Evolutionary conservation across 2,113 vertebrate genomes (phyloP).

Genomic region (Carassius carassius): DNA sequence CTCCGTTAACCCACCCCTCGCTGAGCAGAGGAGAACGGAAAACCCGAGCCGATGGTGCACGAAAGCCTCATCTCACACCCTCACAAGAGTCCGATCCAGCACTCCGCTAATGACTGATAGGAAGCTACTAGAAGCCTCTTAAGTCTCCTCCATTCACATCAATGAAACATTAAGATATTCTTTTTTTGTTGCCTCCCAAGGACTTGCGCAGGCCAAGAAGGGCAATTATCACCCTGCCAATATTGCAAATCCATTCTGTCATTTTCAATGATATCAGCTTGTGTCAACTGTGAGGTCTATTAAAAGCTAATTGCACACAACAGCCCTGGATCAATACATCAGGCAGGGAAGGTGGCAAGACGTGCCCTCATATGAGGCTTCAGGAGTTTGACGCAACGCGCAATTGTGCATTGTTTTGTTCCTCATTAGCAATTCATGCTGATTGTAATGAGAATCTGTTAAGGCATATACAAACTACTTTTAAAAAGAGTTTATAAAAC

Average conservation of each 20-base stretch:
- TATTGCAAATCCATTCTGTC: conserved; percentile 67
- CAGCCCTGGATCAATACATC: conserved; percentile 68
- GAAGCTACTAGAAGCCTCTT: conserved; percentile 54
- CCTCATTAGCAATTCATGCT: conserved; percentile 22
- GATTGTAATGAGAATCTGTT: conserved; percentile 33
- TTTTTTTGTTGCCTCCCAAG: conserved; percentile 54
- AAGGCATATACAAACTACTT: background rate
- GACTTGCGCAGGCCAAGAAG: conserved; percentile 37
- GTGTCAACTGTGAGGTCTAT: conserved; percentile 64
- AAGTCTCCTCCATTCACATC: conserved; percentile 43
- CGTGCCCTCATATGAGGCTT: conserved; percentile 64
- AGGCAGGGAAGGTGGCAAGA: conserved; percentile 62
- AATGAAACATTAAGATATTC: conserved; percentile 63
- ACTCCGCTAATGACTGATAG: conserved; percentile 69
- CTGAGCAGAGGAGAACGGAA: conserved; percentile 47
- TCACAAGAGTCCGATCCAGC: conserved; percentile 59
- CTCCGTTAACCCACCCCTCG: conserved; percentile 24
- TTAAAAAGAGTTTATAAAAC: conserved; percentile 17
- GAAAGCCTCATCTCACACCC: conserved; percentile 55
- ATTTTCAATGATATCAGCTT: conserved; percentile 68
- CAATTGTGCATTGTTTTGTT: conserved; percentile 23
- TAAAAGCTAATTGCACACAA: conserved; percentile 72
- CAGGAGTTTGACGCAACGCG: conserved; percentile 33
- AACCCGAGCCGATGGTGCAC: conserved; percentile 40
- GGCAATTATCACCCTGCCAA: conserved; percentile 56